Evolutionary conservation across 2,888 invertebrate species (phyloP).

Genomic region (Protula sp.): DNA sequence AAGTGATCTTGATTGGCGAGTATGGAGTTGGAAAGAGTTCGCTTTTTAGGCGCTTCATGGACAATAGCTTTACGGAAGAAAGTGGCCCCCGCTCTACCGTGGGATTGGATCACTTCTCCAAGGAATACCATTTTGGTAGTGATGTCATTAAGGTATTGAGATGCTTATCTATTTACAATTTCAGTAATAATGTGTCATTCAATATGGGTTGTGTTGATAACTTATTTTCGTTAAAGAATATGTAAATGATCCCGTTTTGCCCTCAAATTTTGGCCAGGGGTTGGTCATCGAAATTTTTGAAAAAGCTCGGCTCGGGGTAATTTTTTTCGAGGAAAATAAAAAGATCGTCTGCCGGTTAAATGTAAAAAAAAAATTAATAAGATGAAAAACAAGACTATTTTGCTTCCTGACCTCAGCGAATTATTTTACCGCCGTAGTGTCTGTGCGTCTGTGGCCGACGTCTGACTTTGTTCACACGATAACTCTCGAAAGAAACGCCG

Average conservation of each 20-base stretch:
- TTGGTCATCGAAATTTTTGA: too few relatives aligned
- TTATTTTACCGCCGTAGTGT: too few relatives aligned
- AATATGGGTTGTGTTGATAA: background rate
- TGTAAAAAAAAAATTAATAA: too few relatives aligned
- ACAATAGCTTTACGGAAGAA: constrained; percentile 78
- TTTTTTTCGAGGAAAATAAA: too few relatives aligned
- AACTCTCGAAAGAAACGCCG: too few relatives aligned
- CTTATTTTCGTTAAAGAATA: background rate
- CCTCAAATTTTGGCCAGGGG: too few relatives aligned
- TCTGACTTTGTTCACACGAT: too few relatives aligned
- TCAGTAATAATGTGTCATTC: background rate
- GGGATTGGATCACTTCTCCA: constrained; percentile 85
- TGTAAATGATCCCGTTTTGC: background rate
- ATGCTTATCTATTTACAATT: background rate
- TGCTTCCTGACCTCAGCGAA: too few relatives aligned
- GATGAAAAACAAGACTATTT: too few relatives aligned
- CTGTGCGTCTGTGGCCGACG: too few relatives aligned
- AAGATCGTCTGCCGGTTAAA: too few relatives aligned
- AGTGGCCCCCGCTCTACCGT: constrained; percentile 77
- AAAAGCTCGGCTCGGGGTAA: too few relatives aligned
- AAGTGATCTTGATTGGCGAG: constrained; percentile 79
- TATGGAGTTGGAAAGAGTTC: constrained; percentile 95
- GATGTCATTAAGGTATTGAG: constrained; percentile 2
- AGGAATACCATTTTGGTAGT: constrained; percentile 69
- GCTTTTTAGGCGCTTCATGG: constrained; percentile 82